Evolutionary conservation across 1,140 invertebrate genomes (phyloP), one percentile per base, ranked within the genome.

Genomic region (Tetraneura akinire): DNA sequence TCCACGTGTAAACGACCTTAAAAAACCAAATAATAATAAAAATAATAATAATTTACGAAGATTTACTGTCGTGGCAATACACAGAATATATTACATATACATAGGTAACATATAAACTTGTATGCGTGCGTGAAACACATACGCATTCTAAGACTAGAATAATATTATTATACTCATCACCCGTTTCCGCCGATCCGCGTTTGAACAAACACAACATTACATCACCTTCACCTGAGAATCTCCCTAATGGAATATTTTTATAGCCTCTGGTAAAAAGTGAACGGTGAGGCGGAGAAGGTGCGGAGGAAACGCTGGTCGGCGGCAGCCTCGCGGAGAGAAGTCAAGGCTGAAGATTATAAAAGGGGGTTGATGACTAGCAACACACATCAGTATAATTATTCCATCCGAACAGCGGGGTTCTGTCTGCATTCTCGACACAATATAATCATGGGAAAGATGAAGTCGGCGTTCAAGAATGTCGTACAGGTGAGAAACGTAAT

Each of bases 301-400:
- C 32, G 62, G 13, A 14, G 26, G 62, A 66, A 26, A 16, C 32
- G 62, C 32, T 16, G 9, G 29, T 18, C 29, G 11, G 32, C 13
- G 62, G 32, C 32, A 4, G 32, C 32, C 32, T 37, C 8, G 10
- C 42, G 42, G 11, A 16, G 21, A 78, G 74, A 60, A 78, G 73
- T 57, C 51, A 76, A 60, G 74, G 23, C 16, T 62, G 74, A 47
- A 45, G 55, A 47, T 78, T 78, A 78, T 78, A 78, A 78, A 78
- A 78, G 55, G 74, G 74, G 74, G 74, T 62, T 45, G 55, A 60
- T 62, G 55, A 78, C 55, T 55, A 26, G 32, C 37, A 13, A 23
- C 74, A 47, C 55, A 37, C 74, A 78, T 62, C 74, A 78, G 74
- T 78, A 26, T 62, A 60, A 78, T 76, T 76, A 57, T 76, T 76